Base-by-base conservation (phyloP, 1,140 invertebrate species). In the Colletes gigas region DNA sequence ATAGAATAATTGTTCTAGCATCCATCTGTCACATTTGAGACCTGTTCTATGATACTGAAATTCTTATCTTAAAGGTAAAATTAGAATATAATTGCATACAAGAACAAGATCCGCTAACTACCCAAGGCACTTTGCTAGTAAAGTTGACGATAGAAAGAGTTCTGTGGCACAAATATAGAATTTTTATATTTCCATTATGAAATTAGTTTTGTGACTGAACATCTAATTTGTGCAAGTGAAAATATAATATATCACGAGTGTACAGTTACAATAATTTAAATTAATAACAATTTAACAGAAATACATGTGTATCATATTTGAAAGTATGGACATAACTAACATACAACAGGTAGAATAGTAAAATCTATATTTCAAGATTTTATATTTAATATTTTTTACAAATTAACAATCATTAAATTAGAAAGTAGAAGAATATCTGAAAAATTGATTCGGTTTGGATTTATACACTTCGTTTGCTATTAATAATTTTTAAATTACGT, bases 1-100 rank as follows among this genome's bases (percentile, higher is more conserved):
- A 75, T 59, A 81, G 59, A 78, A 72, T 84, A 84, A 86, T 86
- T 78, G 72, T 65, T 62, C 39, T 47, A n/a, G n/a, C 55, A 72
- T 77, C 21, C 72, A 88, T 88, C 75, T 83, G 78, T 75, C 66
- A 79, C 52, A 50, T 79, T 71, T 62, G 57, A 79, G 82, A 86
- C 69, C 72, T 39, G 59, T 83, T 68, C 66, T 66, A 52, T 14
- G n/a, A 14, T 50, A 79, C 65, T 69, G 41, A 47, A 77, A 54
- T 71, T 81, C 39, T 74, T 63, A 50, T 59, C 52, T 52, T 70
- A 63, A 81, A 84, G 75, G 75, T 83, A 74, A 78, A 82, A 77
- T 82, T 84, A 77, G 52, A 75, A 65, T 81, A 17, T 84, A 85
- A 85, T 84, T 70, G 71, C 73, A 55, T 68, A 30, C 41, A 17